phyloP scores from a whole-genome alignment of 2,797 vertebrate species.

The Scleropages formosus region DNA sequence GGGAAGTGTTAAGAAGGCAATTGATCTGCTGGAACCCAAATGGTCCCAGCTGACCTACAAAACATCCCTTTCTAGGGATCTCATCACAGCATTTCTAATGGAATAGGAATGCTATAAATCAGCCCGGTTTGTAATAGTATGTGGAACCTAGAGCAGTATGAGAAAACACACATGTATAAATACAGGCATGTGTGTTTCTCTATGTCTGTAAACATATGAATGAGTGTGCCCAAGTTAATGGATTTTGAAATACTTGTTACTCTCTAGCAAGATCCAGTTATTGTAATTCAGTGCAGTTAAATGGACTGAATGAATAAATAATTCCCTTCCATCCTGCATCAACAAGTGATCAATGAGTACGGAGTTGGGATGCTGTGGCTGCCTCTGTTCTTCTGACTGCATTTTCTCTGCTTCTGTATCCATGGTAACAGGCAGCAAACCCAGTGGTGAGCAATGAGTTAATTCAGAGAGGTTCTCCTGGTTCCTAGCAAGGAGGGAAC shows the following conservation, averaged over 20 bases:
- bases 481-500: not conserved
- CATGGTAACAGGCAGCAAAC: constrained; percentile 8
- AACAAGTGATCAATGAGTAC: not conserved
- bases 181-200: no score
- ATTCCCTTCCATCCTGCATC: not conserved
- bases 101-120: not conserved
- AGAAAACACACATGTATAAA: no score
- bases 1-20: not conserved
- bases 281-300: not conserved
- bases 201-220: no score
- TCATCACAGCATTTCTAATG: not conserved
- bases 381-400: not conserved
- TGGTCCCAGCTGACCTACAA: not conserved
- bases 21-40: not conserved
- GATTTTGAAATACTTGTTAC: not conserved
- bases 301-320: not conserved
- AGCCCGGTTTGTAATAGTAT: not conserved
- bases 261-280: not conserved
- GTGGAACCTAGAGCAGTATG: no score
- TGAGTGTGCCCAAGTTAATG: not conserved
- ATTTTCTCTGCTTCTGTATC: constrained; percentile 9
- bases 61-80: not conserved
- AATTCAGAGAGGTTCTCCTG: not conserved
- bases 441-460: not conserved
- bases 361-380: not conserved